These are phyloP conservation scores for Anolis carolinensis DNA, from an alignment of 2,113 vertebrate genomes.

Conservation along the genomic window DNA sequence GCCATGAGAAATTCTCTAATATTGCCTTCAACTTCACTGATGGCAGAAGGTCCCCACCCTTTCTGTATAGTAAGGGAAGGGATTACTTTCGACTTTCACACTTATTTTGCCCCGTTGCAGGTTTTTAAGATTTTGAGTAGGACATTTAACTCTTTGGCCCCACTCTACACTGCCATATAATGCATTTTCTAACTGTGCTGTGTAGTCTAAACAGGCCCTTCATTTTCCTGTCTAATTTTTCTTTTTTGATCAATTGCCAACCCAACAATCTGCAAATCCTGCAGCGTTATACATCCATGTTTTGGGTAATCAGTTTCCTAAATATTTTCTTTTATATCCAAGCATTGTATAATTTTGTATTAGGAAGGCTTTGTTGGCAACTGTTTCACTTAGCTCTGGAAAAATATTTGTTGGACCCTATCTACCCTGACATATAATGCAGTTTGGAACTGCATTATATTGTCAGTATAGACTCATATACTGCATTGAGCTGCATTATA, in stretches of 20 bases:
- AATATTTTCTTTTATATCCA: not conserved
- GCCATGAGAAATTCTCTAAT: not conserved
- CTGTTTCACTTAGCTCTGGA: not conserved
- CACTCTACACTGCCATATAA: no score
- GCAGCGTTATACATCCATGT: not conserved
- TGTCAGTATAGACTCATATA: no score
- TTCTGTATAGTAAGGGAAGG: not conserved
- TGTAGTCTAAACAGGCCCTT: not conserved
- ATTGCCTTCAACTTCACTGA: not conserved
- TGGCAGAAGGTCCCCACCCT: not conserved
- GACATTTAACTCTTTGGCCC: no score
- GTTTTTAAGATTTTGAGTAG: not conserved
- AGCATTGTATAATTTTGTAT: not conserved
- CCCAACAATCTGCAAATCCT: not conserved
- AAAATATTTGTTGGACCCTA: no score
- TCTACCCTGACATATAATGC: no score
- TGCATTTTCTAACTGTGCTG: no score
- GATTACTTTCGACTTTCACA: not conserved
- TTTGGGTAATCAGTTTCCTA: not conserved
- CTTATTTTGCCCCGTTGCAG: no score
- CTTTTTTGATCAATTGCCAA: not conserved
- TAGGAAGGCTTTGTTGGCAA: not conserved
- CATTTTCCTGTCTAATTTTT: accelerated
- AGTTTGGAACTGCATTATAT: no score
- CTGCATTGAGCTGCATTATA: no score